Percentiles rank a stretch among this genome's conserved stretches.
phyloP scores from a whole-genome alignment of 2,797 vertebrate species.

The Gymnothorax javanicus region DNA sequence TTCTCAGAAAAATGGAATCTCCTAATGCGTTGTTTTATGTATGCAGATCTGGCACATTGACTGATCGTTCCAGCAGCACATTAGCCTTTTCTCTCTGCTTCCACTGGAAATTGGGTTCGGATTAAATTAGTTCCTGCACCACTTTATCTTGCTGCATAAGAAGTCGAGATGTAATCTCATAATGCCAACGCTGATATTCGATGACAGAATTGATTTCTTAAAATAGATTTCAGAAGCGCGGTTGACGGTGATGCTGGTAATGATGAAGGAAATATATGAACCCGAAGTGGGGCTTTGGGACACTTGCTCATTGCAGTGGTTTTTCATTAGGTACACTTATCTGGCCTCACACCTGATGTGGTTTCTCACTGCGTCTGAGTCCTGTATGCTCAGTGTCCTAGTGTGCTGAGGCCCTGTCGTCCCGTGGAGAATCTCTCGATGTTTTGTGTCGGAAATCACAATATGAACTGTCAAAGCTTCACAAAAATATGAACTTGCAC shows the following conservation, averaged over 20 bases:
- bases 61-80: constrained; percentile 16
- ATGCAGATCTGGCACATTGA: constrained; percentile 36
- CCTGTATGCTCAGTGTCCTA: background rate
- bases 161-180: constrained; percentile 26
- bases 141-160: constrained; percentile 16
- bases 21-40: constrained; percentile 22
- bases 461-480: constrained; percentile 17
- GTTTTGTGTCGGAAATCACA: background rate
- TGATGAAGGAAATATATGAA: background rate
- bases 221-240: background rate
- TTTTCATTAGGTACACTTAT: background rate
- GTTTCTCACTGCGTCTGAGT: background rate
- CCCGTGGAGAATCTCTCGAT: background rate
- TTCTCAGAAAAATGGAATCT: constrained; percentile 39
- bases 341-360: background rate
- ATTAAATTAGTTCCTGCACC: constrained; percentile 37
- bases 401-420: background rate
- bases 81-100: constrained; percentile 13
- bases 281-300: background rate
- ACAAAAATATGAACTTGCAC: background rate
- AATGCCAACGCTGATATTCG: constrained; percentile 14
- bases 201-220: background rate
- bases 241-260: background rate
- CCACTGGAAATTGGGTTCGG: constrained; percentile 37
- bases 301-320: background rate